Conservation (phyloP, 2,113 vertebrate genomes). For the Syngnathus floridae region DNA sequence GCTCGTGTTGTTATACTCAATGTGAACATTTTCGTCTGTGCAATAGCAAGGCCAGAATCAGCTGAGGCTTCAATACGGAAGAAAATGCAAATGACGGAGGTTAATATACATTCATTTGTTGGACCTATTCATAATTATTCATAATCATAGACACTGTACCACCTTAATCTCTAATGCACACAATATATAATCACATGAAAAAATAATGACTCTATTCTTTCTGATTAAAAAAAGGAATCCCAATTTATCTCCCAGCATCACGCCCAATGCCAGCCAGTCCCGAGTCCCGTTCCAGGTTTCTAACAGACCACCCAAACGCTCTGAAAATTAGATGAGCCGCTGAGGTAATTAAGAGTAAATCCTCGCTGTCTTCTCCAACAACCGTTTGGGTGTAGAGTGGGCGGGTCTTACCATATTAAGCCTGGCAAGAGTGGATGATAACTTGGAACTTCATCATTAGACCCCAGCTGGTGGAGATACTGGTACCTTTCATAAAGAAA, state of each 20-base stretch:
- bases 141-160: conserved; percentile 10
- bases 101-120: too few relatives aligned
- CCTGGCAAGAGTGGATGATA: conserved; percentile 29
- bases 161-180: not conserved
- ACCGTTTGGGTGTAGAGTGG: conserved; percentile 16
- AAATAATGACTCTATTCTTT: conserved; percentile 2
- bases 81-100: too few relatives aligned
- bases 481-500: conserved; percentile 16
- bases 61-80: not conserved
- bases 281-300: conserved; percentile 55
- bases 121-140: not conserved
- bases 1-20: conserved; percentile 15
- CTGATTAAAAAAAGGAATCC: conserved; percentile 40
- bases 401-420: conserved; percentile 48
- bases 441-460: conserved; percentile 34
- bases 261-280: conserved; percentile 67
- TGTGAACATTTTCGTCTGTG: conserved; percentile 1
- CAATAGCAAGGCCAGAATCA: not conserved
- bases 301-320: conserved; percentile 61
- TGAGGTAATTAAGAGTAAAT: conserved; percentile 63
- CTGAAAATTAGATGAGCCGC: conserved; percentile 60
- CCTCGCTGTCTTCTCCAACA: conserved; percentile 30
- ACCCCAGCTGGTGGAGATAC: conserved; percentile 30
- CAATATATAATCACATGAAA: conserved; percentile 12
- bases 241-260: conserved; percentile 62